Evolutionary conservation across 2,797 vertebrate genomes (phyloP).

Genomic region (Orientallactaga sibirica): DNA sequence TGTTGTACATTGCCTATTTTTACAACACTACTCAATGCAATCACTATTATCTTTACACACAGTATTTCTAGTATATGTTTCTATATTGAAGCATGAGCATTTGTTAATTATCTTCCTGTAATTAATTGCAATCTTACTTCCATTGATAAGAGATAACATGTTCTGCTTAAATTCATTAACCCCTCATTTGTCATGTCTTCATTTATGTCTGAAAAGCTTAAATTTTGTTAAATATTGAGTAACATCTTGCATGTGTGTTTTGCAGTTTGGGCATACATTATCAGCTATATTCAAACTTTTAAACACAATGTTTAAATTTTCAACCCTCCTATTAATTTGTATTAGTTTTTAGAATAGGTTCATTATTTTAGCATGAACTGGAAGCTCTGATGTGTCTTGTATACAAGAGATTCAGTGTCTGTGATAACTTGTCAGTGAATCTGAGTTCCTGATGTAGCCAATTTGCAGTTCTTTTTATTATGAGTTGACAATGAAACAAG

Average conservation of each 20-base stretch:
- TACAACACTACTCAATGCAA: not conserved
- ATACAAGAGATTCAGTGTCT: not conserved
- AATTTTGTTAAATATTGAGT: not conserved
- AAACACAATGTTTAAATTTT: not conserved
- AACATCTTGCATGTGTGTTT: constrained; percentile 12
- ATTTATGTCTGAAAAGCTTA: not conserved
- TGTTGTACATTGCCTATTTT: not conserved
- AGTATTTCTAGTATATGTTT: not conserved
- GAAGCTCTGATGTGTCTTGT: not conserved
- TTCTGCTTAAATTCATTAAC: not conserved
- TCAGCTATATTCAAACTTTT: not conserved
- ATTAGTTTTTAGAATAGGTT: not conserved
- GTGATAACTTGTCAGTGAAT: not conserved
- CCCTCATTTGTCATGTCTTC: not conserved
- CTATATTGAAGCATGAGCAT: not conserved
- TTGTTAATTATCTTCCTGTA: not conserved
- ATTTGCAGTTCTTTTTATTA: not conserved
- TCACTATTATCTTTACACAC: not conserved
- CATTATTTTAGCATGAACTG: not conserved
- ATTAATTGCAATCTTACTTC: not conserved
- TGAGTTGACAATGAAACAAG: not conserved
- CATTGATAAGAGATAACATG: not conserved
- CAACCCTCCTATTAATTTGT: not conserved
- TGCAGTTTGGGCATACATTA: not conserved
- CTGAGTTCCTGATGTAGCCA: not conserved